phyloP scores from a whole-genome alignment of 37 sponge, comb jelly and placozoan species.

The Theonella swinhoei region DNA sequence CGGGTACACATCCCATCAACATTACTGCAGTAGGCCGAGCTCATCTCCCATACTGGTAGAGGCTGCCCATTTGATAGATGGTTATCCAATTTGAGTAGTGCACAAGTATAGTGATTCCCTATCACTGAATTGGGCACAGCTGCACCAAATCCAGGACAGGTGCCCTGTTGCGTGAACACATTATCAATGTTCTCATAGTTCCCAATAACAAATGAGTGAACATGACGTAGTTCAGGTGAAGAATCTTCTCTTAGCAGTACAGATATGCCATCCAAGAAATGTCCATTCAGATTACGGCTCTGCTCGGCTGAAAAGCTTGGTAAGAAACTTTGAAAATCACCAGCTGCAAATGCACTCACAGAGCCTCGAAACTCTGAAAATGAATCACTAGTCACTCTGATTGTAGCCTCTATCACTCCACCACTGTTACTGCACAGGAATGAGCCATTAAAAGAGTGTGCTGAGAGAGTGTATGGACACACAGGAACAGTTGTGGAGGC shows the following conservation, averaged over 20 bases:
- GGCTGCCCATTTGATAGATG: too few species aligned
- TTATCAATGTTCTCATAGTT: neutral
- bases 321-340: neutral
- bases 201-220: neutral
- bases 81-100: too few species aligned
- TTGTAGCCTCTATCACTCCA: neutral
- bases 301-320: neutral
- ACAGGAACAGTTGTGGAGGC: neutral
- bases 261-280: neutral
- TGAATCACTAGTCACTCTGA: neutral
- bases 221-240: neutral
- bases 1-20: too few species aligned
- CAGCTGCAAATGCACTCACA: neutral
- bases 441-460: neutral
- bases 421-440: too few species aligned
- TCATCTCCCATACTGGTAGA: too few species aligned
- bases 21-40: too few species aligned
- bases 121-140: too few species aligned
- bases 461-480: neutral
- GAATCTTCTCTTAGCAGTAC: neutral
- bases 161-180: neutral
- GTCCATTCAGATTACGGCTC: neutral
- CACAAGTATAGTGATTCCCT: too few species aligned
- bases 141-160: too few species aligned
- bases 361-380: neutral